Conservation (phyloP, 1,140 invertebrate genomes). For the Drosophila truncata region DNA sequence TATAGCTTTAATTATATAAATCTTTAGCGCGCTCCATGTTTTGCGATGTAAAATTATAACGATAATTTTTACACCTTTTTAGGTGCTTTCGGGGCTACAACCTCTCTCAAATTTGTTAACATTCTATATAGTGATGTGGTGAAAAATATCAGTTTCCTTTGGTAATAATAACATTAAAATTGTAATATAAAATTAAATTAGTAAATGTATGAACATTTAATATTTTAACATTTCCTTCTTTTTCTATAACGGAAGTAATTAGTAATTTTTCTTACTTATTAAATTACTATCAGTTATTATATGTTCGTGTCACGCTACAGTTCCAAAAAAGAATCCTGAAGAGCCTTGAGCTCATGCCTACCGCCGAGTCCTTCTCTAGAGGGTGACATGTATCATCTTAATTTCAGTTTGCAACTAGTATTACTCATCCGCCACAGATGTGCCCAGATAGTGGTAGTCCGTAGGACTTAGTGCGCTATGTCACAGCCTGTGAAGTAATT, state of each 20-base stretch:
- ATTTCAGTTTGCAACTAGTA: constrained; percentile 61
- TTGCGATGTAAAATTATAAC: too few species aligned
- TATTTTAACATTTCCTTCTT: too few species aligned
- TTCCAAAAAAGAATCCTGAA: not conserved
- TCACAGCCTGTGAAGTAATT: constrained; percentile 79
- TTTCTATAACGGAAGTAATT: too few species aligned
- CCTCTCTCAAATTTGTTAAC: too few species aligned
- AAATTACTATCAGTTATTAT: too few species aligned
- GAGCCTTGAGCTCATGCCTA: not conserved
- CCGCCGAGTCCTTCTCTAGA: constrained; percentile 26
- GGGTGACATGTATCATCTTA: constrained; percentile 55
- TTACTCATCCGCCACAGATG: constrained; percentile 68
- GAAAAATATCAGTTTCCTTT: too few species aligned
- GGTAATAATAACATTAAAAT: too few species aligned
- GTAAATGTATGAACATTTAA: too few species aligned
- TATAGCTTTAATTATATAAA: not conserved
- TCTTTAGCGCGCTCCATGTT: not conserved
- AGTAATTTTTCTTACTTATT: not conserved
- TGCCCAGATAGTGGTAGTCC: constrained; percentile 22
- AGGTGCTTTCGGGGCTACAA: too few species aligned
- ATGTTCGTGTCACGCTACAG: constrained; percentile 4
- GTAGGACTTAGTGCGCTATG: constrained; percentile 16
- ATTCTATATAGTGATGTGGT: too few species aligned
- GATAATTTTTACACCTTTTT: too few species aligned
- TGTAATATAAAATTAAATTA: too few species aligned